A percentile compares a stretch with the other conserved stretches of the same genome.
Conservation (phyloP, 2,888 invertebrate genomes). For the Oxycera nigricornis region DNA sequence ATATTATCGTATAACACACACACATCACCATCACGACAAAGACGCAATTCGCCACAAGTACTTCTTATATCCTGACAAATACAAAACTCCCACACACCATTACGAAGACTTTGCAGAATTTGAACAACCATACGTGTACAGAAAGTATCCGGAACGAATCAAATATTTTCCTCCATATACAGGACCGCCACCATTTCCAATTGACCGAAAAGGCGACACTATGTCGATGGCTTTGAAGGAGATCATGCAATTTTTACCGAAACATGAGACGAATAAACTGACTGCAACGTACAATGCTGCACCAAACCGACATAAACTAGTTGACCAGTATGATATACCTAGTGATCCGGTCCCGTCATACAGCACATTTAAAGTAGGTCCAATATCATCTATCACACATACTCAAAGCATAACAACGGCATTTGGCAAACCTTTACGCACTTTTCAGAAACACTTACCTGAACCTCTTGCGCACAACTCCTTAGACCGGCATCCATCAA, state of each 20-base stretch:
- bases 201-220: constrained; percentile 48
- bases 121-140: constrained; percentile 2
- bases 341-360: constrained; percentile 43
- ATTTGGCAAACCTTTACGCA: constrained; percentile 52
- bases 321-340: constrained; percentile 48
- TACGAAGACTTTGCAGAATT: constrained; percentile 10
- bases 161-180: constrained; percentile 39
- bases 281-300: constrained; percentile 50
- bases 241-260: constrained; percentile 56
- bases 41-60: constrained; percentile 12
- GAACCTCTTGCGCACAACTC: constrained; percentile 18
- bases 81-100: not conserved
- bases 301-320: constrained; percentile 42
- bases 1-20: constrained; percentile 4
- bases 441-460: constrained; percentile 27
- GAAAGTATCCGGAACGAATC: constrained; percentile 1
- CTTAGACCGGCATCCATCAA: not conserved
- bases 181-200: constrained; percentile 40
- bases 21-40: constrained; percentile 7
- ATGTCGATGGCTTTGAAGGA: constrained; percentile 59
- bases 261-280: constrained; percentile 44
- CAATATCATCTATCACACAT: constrained; percentile 57
- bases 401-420: constrained; percentile 60
- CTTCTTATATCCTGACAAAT: constrained; percentile 18
- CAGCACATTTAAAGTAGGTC: constrained; percentile 50